phyloP scores from a whole-genome alignment of 2,797 vertebrate species.

The Mormyrops boulengeri region DNA sequence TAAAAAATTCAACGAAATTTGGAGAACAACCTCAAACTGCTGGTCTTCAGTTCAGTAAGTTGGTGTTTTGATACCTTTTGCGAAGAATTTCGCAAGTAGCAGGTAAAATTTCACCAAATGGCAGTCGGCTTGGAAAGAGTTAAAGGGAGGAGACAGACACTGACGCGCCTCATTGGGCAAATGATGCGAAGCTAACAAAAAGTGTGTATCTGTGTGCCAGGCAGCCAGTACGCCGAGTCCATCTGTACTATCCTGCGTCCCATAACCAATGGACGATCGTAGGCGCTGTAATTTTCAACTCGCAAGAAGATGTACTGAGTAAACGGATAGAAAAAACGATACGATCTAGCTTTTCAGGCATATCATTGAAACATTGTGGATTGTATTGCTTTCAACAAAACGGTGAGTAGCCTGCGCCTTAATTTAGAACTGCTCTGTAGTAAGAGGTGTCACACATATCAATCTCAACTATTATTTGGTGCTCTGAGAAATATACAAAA shows the following conservation, averaged over 20 bases:
- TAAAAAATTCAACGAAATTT: background rate
- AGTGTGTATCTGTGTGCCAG: conserved; percentile 90
- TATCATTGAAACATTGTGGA: conserved; percentile 52
- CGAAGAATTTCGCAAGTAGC: background rate
- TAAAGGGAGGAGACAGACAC: conserved; percentile 90
- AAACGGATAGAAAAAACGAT: conserved; percentile 36
- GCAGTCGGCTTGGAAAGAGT: conserved; percentile 74
- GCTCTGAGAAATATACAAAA: background rate
- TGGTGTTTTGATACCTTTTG: background rate
- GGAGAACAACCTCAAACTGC: background rate
- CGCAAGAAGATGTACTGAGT: conserved; percentile 70
- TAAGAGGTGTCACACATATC: background rate
- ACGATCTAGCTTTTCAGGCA: conserved; percentile 24
- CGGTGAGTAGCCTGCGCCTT: conserved; percentile 40
- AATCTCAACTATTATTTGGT: conserved; percentile 15
- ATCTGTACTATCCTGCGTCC: conserved; percentile 68
- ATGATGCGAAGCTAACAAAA: conserved; percentile 99
- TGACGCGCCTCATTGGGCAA: conserved; percentile 98
- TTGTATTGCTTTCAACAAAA: conserved; percentile 49
- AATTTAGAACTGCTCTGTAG: background rate
- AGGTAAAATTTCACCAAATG: conserved; percentile 48
- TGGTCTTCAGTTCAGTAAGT: background rate
- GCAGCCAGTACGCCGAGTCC: conserved; percentile 83
- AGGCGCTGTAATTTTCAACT: conserved; percentile 47
- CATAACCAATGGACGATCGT: conserved; percentile 38